Percentiles rank a stretch among this genome's conserved stretches.
Conservation (phyloP, 2,113 vertebrate species). For the Entelurus aequoreus region DNA sequence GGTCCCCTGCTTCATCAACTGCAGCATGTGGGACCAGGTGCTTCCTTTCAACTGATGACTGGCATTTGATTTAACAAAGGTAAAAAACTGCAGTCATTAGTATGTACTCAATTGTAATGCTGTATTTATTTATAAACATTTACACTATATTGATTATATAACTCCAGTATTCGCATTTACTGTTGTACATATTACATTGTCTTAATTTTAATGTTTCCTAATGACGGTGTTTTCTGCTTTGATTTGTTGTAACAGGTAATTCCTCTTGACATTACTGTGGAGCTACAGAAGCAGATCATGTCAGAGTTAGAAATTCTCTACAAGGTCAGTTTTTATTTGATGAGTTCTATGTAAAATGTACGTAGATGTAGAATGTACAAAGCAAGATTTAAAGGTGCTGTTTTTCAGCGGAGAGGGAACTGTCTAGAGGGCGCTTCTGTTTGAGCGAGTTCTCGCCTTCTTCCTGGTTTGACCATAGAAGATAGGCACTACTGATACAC, state of each 20-base stretch:
- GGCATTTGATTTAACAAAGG: not conserved
- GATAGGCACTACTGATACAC: too few species aligned
- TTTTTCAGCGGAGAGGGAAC: too few species aligned
- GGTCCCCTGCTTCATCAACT: too few species aligned
- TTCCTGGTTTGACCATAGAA: too few species aligned
- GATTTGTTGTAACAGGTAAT: constrained; percentile 79
- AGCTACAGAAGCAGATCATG: constrained; percentile 98
- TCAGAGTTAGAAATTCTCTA: constrained; percentile 98
- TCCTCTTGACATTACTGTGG: constrained; percentile 92
- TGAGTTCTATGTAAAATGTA: not conserved
- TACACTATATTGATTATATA: not conserved
- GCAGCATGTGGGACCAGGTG: too few species aligned
- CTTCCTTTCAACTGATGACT: not conserved
- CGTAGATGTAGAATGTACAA: not conserved
- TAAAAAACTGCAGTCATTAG: not conserved
- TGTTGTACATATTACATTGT: not conserved
- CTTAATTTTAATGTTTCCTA: not conserved
- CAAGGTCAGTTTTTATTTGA: constrained; percentile 75
- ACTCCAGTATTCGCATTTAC: not conserved
- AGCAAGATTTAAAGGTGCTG: not conserved
- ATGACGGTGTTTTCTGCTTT: not conserved
- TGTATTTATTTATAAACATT: too few species aligned
- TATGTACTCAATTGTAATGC: too few species aligned
- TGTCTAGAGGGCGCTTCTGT: too few species aligned
- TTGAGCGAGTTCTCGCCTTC: too few species aligned